These are phyloP conservation scores for Pristionchus pacificus DNA, from an alignment of 1,140 invertebrate species.

Conservation along the genomic window DNA sequence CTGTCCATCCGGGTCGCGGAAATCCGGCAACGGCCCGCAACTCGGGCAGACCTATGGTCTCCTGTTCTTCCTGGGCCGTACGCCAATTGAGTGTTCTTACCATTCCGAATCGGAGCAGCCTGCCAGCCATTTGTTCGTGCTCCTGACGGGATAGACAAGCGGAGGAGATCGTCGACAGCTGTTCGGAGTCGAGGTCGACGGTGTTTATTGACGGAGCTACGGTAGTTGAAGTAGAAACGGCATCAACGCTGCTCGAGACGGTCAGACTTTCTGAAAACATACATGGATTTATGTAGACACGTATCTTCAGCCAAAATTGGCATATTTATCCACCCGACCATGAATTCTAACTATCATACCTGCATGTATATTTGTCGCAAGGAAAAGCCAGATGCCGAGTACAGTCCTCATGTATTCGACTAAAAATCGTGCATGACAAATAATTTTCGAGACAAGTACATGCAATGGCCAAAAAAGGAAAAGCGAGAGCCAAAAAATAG, in stretches of 20 bases:
- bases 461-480: too few relatives aligned
- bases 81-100: background rate
- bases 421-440: too few relatives aligned
- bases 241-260: slow-evolving; percentile 3
- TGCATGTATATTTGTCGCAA: too few relatives aligned
- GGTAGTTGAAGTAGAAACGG: background rate
- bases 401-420: too few relatives aligned
- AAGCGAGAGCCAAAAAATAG: too few relatives aligned
- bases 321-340: too few relatives aligned
- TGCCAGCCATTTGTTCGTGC: background rate
- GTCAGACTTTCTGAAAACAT: background rate
- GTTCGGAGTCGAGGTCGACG: background rate
- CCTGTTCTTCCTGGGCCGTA: slow-evolving; percentile 3
- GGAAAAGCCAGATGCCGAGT: too few relatives aligned
- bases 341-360: too few relatives aligned
- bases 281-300: slow-evolving; percentile 3
- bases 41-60: background rate
- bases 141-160: slow-evolving; percentile 1
- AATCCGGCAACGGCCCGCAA: background rate
- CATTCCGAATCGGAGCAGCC: background rate
- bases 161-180: slow-evolving; percentile 3
- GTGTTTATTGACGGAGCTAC: background rate
- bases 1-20: slow-evolving; percentile 4
- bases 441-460: too few relatives aligned
- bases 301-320: too few relatives aligned